Evolutionary conservation across 1,140 invertebrate genomes (phyloP).

Genomic region (Pseudomyrmex flavicornis): DNA sequence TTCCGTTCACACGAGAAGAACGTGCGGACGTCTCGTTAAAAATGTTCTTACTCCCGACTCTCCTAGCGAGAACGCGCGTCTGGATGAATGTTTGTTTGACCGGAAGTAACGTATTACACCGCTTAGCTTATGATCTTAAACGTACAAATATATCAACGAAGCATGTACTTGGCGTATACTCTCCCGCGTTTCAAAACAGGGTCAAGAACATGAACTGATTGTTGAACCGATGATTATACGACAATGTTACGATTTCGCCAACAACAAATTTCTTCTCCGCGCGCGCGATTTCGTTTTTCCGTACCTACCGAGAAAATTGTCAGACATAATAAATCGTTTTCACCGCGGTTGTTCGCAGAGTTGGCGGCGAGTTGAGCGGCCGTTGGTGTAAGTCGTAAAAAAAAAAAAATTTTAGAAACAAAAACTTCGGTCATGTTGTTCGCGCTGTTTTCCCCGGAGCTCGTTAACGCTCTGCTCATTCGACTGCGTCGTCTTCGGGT

Average conservation of each 20-base stretch:
- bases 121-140: constrained; percentile 78
- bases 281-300: background rate
- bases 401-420: constrained; percentile 1
- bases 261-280: background rate
- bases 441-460: background rate
- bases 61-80: background rate
- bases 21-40: constrained; percentile 31
- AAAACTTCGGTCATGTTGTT: constrained; percentile 3
- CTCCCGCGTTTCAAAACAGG: constrained; percentile 46
- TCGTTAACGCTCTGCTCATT: constrained; percentile 57
- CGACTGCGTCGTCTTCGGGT: constrained; percentile 20
- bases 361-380: too few species aligned
- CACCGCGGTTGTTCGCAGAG: too few species aligned
- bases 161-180: constrained; percentile 56
- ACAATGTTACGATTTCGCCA: background rate
- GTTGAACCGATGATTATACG: too few species aligned
- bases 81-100: constrained; percentile 64
- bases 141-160: constrained; percentile 76
- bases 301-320: background rate
- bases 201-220: constrained; percentile 10
- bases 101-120: constrained; percentile 83
- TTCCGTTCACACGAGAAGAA: constrained; percentile 2
- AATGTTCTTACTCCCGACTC: constrained; percentile 55
- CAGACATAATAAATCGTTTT: background rate
- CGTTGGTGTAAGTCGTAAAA: background rate